Evolutionary conservation across 2,113 vertebrate species (phyloP), one percentile per base, ranked within the genome.

Genomic region (Anoura caudifer): DNA sequence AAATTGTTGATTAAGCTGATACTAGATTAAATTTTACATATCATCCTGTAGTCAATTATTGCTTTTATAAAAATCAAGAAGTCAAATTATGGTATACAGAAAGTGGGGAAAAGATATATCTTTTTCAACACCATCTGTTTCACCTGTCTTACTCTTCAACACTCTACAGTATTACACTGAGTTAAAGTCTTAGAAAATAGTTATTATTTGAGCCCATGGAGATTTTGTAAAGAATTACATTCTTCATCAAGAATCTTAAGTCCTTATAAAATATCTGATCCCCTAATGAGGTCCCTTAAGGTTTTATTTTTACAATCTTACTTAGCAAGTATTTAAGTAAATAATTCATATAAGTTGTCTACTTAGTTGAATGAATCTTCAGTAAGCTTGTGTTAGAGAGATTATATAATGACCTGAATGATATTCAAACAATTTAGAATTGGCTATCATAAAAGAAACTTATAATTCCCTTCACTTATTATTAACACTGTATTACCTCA

Each of bases 271-370:
- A 45, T 81, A 84, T 72, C 19, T 88, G 52, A 95, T 91, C 13
- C 41, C 41, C 14, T 85, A 72, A 94, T 77, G 76, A 76, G 31
- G 26, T 84, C 33, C 12, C 70, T 80, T 81, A 52, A 43, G 45
- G 24, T 76, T 84, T 94, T 91, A 90, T 85, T 90, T 91, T 94
- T 85, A 95, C 8, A 80, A 43, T 88, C 10, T 75, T 31, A 87
- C 85, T 86, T 79, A 95, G 26, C 20, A 73, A 75, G 63, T 47
- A 85, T 88, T 77, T 94, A 94, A 92, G 36, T 11, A 97, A 95
- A 94, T 61, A 92, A 91, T 41, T 85, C 52, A 91, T 81, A 41
- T 88, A 70, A 91, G 24, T 45, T 65, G 17, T 85, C 86, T 41
- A 38, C 7, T 26, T 45, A 73, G 38, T 50, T 91, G 65, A 94